A percentile compares a stretch with the other conserved stretches of the same genome.
These are phyloP conservation scores for Natrix natrix DNA, from an alignment of 2,797 vertebrate species.

Conservation along the genomic window DNA sequence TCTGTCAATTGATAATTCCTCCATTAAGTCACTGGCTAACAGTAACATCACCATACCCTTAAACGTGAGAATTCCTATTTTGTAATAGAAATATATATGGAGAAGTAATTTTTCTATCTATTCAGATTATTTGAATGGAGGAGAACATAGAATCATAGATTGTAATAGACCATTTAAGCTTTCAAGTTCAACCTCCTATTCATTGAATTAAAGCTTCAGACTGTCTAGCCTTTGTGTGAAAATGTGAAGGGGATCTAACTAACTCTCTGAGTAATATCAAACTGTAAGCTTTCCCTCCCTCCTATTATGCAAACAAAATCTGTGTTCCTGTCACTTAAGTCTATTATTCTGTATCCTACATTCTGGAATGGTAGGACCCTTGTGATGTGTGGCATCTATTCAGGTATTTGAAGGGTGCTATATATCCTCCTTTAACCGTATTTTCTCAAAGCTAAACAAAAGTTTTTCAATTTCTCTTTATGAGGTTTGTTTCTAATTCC, in stretches of 20 bases:
- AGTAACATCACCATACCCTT: background rate
- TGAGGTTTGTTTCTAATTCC: background rate
- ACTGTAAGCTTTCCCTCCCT: background rate
- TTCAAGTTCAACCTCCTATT: background rate
- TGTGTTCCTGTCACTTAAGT: background rate
- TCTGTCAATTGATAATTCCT: background rate
- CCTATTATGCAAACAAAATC: background rate
- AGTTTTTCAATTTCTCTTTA: background rate
- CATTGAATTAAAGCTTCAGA: background rate
- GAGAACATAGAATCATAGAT: background rate
- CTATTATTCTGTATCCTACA: background rate
- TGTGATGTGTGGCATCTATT: background rate
- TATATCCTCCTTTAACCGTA: background rate
- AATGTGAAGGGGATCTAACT: background rate
- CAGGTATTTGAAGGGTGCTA: background rate
- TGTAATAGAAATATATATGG: background rate
- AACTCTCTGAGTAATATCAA: background rate
- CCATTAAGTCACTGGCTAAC: background rate
- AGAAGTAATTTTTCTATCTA: background rate
- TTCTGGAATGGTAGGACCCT: background rate
- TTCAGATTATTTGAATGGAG: background rate
- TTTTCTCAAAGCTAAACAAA: background rate
- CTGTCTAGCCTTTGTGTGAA: background rate
- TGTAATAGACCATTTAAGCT: background rate
- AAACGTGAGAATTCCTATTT: background rate